Base-by-base conservation (phyloP, 2,888 invertebrate species). In the Masnerella sp. region DNA sequence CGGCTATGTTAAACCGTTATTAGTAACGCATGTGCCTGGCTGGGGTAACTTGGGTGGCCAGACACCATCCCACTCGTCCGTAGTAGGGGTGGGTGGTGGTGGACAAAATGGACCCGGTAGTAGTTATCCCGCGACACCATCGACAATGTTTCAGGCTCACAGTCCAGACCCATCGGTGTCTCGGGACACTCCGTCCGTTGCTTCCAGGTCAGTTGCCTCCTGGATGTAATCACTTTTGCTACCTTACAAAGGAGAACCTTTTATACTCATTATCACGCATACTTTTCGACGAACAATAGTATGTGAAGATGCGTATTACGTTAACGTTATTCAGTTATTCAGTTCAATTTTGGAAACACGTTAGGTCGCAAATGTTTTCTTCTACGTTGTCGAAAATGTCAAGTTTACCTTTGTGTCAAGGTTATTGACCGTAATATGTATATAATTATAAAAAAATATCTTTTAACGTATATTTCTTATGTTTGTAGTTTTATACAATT, bases 1-100 rank as follows among this genome's bases (percentile, higher is more conserved):
- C 87, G 96, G 96, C 0, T 96, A 96, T 88, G 96, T 96, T 71
- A 94, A 93, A 84, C 96, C 96, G 17, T 90, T 93, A 52, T 89
- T 97, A 79, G 93, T 94, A 78, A 96, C 95, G 0, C 94, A 95
- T 68, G 92, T 96, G 40, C 96, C 96, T 30, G 92, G 92, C 75
- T 91, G 89, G 88, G 89, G 90, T 74, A 88, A 87, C 20, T 88
- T 89, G 1, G 87, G 88, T n/a, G 81, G 84, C 51, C 83, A 84
- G 69, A 87, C 85, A n/a, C 87, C 85, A 5, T 85, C 84, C 1
- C 87, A 86, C 51, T 86, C 84, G 11, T 86, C 84, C 12, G 80
- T 84, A 20, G 82, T 82, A 20, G 85, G 87, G 2, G 80, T 85
- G 4, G 91, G 92, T 77, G 89, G 88, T 83, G 89, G 89, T 75